phyloP scores from a whole-genome alignment of 2,888 invertebrate species.

The Lepidonotus clava region DNA sequence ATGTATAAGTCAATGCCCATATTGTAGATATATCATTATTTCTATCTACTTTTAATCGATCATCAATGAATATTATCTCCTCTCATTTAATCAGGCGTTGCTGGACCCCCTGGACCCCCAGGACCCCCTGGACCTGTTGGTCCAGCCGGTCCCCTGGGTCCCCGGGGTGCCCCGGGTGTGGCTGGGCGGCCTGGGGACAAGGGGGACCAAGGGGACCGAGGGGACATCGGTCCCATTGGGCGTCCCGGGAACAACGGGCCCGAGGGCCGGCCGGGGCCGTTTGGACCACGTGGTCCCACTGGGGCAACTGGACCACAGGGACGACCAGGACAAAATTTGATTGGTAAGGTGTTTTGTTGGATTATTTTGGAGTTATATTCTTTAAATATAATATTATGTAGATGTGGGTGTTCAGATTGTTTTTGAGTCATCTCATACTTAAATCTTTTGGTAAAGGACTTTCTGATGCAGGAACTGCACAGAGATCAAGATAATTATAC shows the following conservation, averaged over 20 bases:
- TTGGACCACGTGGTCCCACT: background rate
- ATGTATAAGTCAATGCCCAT: too few relatives aligned
- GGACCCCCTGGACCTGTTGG: background rate
- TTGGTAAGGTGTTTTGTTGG: background rate
- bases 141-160: background rate
- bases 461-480: too few relatives aligned
- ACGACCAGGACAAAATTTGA: background rate
- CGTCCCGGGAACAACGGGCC: background rate
- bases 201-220: background rate
- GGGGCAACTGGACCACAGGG: background rate
- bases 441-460: too few relatives aligned
- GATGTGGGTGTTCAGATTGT: too few relatives aligned
- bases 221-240: background rate
- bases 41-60: background rate
- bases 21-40: background rate
- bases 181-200: constrained; percentile 13
- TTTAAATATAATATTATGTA: background rate
- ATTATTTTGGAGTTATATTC: background rate
- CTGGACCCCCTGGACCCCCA: background rate
- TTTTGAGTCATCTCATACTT: too few relatives aligned
- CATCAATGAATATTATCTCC: background rate
- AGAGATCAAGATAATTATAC: too few relatives aligned
- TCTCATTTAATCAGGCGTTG: background rate
- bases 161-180: background rate
- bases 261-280: background rate